Conservation (phyloP, 2,113 vertebrate genomes). For the Hydrolagus affinis region DNA sequence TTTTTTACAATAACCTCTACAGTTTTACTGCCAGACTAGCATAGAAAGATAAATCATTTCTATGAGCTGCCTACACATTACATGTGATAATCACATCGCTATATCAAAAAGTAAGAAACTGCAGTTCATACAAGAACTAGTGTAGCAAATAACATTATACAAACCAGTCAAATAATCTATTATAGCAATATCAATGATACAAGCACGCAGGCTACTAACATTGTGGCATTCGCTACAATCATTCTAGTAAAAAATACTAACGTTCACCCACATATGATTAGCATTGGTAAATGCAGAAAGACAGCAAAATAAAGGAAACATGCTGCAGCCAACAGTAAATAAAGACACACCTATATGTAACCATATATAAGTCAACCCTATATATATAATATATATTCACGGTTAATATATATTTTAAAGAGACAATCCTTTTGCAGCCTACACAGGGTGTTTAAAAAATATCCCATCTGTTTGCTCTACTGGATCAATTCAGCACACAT, state of each 20-base stretch:
- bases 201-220: slow-evolving; percentile 45
- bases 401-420: slow-evolving; percentile 42
- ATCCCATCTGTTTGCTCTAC: not conserved
- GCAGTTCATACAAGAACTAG: slow-evolving; percentile 69
- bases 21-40: slow-evolving; percentile 75
- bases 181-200: slow-evolving; percentile 66
- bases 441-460: slow-evolving; percentile 23
- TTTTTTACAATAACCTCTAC: slow-evolving; percentile 66
- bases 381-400: slow-evolving; percentile 50
- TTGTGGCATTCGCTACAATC: slow-evolving; percentile 33
- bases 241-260: slow-evolving; percentile 58
- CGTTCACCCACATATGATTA: slow-evolving; percentile 62
- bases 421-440: slow-evolving; percentile 57
- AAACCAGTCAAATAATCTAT: slow-evolving; percentile 61
- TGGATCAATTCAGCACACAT: slow-evolving; percentile 19
- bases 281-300: slow-evolving; percentile 73
- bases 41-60: slow-evolving; percentile 64
- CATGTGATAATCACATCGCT: slow-evolving; percentile 56
- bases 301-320: slow-evolving; percentile 55
- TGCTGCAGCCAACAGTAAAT: slow-evolving; percentile 62
- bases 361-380: slow-evolving; percentile 60
- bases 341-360: slow-evolving; percentile 68
- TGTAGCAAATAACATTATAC: slow-evolving; percentile 73
- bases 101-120: slow-evolving; percentile 51
- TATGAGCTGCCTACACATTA: slow-evolving; percentile 67